Conservation (phyloP, 2,888 invertebrate genomes). For the Hydroisotoma schaefferi region DNA sequence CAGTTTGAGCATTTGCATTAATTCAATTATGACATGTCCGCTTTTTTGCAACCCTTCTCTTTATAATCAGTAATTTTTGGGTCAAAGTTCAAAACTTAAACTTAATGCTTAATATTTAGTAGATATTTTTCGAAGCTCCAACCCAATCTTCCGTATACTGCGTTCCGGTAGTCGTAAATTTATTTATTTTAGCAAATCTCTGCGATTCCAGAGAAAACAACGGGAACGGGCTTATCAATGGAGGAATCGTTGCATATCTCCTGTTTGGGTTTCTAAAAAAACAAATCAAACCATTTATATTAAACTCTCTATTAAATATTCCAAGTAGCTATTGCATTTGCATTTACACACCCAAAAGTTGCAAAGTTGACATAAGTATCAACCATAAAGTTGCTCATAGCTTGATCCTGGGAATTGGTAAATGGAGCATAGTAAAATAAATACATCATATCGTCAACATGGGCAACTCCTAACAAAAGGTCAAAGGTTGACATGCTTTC, state of each 20-base stretch:
- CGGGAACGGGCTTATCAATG: conserved; percentile 7
- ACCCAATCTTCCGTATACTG: conserved; percentile 15
- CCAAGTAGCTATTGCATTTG: background rate
- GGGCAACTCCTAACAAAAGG: conserved; percentile 17
- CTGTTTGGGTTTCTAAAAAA: conserved; percentile 19
- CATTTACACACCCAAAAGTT: conserved; percentile 7
- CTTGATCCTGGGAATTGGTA: background rate
- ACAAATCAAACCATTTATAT: background rate
- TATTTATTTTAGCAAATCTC: conserved; percentile 19
- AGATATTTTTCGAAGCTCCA: conserved; percentile 10
- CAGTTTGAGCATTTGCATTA: too few species aligned
- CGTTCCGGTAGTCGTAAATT: conserved; percentile 11
- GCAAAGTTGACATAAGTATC: conserved; percentile 20
- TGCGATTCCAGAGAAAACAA: conserved; percentile 5
- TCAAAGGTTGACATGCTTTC: background rate
- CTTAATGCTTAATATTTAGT: too few species aligned
- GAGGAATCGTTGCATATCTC: background rate
- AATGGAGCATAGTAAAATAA: conserved; percentile 15
- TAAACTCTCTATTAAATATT: background rate
- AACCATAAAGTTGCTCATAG: conserved; percentile 2
- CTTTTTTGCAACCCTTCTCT: too few species aligned
- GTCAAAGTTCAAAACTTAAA: too few species aligned
- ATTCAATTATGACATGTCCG: too few species aligned
- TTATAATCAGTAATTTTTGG: too few species aligned
- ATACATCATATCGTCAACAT: conserved; percentile 24